Base-by-base conservation (phyloP, 2,888 invertebrate species). In the Chorisops tibialis region DNA sequence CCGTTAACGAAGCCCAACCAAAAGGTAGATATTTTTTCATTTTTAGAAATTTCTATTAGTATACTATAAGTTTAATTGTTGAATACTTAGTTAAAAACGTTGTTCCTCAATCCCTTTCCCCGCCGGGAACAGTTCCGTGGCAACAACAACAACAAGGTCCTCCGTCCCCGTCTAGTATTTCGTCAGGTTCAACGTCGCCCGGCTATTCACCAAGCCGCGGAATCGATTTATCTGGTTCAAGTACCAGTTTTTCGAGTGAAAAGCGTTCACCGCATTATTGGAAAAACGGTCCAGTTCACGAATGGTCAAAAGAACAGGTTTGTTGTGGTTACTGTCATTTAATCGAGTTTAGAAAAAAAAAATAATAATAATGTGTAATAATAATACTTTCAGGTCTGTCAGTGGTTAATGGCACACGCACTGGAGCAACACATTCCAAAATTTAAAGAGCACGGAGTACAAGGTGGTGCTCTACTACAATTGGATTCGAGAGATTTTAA, bases 401-500 rank as follows among this genome's bases (percentile, higher is more conserved):
- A 95, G 77, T 96, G 96, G 96, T 81, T 96, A 67, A 80, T 85
- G 69, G 83, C 84, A 19, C 83, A 93, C 67, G 91, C 93, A 39
- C 80, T 96, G 73, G 94, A 95, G 75, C 88, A 91, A 62, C 90
- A 93, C 80, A 88, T 91, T 69, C 85, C 91, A 51, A 90, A 91
- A 70, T 94, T 96, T 77, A 86, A 91, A 59, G 91, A 93, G 70
- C 87, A 92, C 70, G 89, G 90, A 73, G 89, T 98, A 58, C 92
- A 91, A 76, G 98, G 98, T 18, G 78, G 79, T 24, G 87, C 91
- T 59, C 82, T 98, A 61, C 81, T 98, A 48, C 87, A 90, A 66
- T 82, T 98, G 59, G 95, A 96, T 74, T 93, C 95, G 0, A 87
- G 91, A 62, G 95, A 94, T 79, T 86, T 98, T 67, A 98, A 97